These are phyloP conservation scores for Dermatemys mawii DNA, from an alignment of 2,113 vertebrate genomes.

Conservation along the genomic window DNA sequence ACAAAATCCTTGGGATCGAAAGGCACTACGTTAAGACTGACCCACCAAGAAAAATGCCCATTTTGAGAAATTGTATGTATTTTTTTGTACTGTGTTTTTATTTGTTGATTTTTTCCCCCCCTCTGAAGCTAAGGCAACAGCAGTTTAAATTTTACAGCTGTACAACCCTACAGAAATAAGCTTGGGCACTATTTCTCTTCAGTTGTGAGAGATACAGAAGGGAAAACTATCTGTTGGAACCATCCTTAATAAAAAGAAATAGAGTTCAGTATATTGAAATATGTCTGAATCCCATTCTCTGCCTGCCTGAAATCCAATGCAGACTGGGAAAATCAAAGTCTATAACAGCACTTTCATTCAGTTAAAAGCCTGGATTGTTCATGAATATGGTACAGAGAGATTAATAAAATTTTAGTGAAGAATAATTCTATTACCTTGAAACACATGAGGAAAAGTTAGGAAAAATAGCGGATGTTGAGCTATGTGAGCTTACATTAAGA, in stretches of 20 bases:
- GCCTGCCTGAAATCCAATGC: not conserved
- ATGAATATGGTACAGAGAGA: too few species aligned
- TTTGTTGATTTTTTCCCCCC: not conserved
- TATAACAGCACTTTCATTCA: not conserved
- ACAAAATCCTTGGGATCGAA: not conserved
- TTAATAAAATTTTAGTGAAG: too few species aligned
- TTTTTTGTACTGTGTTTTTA: not conserved
- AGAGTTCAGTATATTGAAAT: not conserved
- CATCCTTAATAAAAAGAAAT: rapidly evolving
- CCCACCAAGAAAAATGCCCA: not conserved
- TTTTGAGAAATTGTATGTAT: not conserved
- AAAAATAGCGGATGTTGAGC: not conserved
- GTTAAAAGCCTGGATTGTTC: not conserved
- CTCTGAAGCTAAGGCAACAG: not conserved
- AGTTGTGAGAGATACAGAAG: not conserved
- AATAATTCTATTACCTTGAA: too few species aligned
- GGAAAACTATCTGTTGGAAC: not conserved
- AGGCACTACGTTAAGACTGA: not conserved
- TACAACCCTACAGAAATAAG: not conserved
- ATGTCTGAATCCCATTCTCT: not conserved
- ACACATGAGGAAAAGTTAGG: not conserved
- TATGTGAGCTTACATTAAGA: not conserved
- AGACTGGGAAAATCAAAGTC: not conserved
- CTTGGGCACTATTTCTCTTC: not conserved
- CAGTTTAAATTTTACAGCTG: not conserved